These are phyloP conservation scores for Cotesia vestalis DNA, from an alignment of 1,140 invertebrate genomes.

Conservation along the genomic window DNA sequence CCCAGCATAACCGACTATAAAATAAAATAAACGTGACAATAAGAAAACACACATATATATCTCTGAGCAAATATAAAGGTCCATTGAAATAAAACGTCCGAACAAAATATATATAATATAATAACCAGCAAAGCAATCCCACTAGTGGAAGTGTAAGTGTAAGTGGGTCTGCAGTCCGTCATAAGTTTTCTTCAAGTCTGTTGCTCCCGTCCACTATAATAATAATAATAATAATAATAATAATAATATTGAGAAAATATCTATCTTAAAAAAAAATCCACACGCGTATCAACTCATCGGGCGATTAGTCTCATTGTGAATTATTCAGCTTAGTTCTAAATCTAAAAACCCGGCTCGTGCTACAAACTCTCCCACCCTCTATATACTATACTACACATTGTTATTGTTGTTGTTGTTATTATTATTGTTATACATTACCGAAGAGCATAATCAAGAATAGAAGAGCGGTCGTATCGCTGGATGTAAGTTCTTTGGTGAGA, in stretches of 20 bases:
- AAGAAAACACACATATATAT: constrained; percentile 8
- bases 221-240: too few relatives aligned
- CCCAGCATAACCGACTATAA: not conserved
- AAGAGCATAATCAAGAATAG: too few relatives aligned
- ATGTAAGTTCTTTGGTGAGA: constrained; percentile 13
- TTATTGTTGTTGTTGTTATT: not conserved
- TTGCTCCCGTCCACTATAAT: too few relatives aligned
- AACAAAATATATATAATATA: constrained; percentile 4
- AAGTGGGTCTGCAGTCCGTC: not conserved
- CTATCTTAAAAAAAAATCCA: constrained; percentile 4
- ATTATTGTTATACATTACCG: not conserved
- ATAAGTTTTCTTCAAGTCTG: constrained; percentile 20
- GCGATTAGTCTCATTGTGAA: constrained; percentile 62
- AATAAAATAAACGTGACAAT: constrained; percentile 15
- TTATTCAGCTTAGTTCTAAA: constrained; percentile 18
- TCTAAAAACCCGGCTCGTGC: constrained; percentile 22
- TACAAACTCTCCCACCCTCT: constrained; percentile 22
- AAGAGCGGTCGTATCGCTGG: too few relatives aligned
- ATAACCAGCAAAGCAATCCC: constrained; percentile 1
- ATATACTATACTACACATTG: not conserved
- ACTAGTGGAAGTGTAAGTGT: too few relatives aligned
- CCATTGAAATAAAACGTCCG: constrained; percentile 29
- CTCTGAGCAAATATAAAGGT: not conserved
- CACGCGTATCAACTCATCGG: constrained; percentile 40
- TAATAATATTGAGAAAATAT: too few relatives aligned